These are phyloP conservation scores for Aradophagus sp. DNA, from an alignment of 1,140 invertebrate species.

Conservation along the genomic window DNA sequence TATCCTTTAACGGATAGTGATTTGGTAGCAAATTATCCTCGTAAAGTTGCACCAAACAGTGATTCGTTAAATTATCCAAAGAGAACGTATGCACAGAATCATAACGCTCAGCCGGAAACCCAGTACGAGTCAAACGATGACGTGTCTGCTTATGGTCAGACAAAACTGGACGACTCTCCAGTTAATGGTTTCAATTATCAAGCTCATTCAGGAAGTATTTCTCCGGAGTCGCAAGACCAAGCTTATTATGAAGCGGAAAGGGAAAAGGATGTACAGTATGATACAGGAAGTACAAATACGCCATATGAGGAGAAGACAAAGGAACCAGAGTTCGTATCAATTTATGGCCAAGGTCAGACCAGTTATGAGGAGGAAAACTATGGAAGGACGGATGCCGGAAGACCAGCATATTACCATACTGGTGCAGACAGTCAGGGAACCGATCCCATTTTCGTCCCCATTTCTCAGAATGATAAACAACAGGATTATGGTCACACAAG, in stretches of 20 bases:
- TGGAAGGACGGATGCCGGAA: slow-evolving; percentile 21
- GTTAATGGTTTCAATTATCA: slow-evolving; percentile 70
- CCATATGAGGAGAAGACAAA: slow-evolving; percentile 51
- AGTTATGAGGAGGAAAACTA: slow-evolving; percentile 43
- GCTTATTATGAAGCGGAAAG: slow-evolving; percentile 59
- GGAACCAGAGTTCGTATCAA: slow-evolving; percentile 43
- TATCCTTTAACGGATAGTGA: slow-evolving; percentile 51
- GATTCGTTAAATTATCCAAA: slow-evolving; percentile 45
- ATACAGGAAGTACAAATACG: slow-evolving; percentile 47
- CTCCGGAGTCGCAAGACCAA: slow-evolving; percentile 51
- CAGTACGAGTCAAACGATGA: slow-evolving; percentile 43
- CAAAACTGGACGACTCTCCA: slow-evolving; percentile 57
- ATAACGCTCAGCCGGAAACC: slow-evolving; percentile 33
- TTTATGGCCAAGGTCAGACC: slow-evolving; percentile 23
- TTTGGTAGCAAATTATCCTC: slow-evolving; percentile 59
- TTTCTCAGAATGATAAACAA: slow-evolving; percentile 57
- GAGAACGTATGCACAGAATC: slow-evolving; percentile 49
- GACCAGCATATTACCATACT: slow-evolving; percentile 29
- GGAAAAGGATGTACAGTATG: slow-evolving; percentile 55
- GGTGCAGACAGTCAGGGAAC: slow-evolving; percentile 31
- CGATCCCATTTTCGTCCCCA: slow-evolving; percentile 54
- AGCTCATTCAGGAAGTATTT: slow-evolving; percentile 37
- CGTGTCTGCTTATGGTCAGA: slow-evolving; percentile 25
- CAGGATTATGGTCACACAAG: slow-evolving; percentile 54
- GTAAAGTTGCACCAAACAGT: slow-evolving; percentile 28